These are phyloP conservation scores for Pseudochirops corinnae DNA, from an alignment of 2,797 vertebrate species.

Conservation along the genomic window DNA sequence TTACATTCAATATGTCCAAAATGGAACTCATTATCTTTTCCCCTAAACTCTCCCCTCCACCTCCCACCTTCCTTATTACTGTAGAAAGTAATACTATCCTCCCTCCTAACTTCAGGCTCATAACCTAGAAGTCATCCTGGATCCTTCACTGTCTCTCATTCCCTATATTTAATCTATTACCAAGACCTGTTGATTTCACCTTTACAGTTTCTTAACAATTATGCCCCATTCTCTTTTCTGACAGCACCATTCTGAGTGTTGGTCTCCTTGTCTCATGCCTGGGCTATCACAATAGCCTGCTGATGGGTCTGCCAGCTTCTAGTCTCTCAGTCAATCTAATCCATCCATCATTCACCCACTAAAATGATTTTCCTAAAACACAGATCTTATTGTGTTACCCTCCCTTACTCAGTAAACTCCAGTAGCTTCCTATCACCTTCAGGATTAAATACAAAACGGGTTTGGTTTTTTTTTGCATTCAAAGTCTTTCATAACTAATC, in stretches of 20 bases:
- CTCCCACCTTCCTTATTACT: neutral
- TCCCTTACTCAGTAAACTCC: neutral
- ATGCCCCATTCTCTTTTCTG: neutral
- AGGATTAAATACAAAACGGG: conserved; percentile 1
- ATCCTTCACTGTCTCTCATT: neutral
- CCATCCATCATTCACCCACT: neutral
- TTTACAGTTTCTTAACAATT: neutral
- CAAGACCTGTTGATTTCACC: neutral
- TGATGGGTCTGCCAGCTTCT: neutral
- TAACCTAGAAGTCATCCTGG: neutral
- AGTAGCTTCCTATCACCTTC: neutral
- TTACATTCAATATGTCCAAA: conserved; percentile 15
- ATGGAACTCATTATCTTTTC: neutral
- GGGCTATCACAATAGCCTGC: neutral
- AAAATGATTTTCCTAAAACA: neutral
- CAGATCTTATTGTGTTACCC: neutral
- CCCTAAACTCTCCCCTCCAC: neutral
- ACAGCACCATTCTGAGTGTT: neutral
- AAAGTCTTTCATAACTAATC: neutral
- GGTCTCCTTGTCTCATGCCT: neutral
- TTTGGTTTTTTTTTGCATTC: neutral
- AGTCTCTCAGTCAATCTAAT: neutral
- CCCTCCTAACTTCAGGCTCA: neutral
- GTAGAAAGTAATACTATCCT: neutral
- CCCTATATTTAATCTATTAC: neutral